Conservation (phyloP, 2,113 vertebrate species). For the Acinonyx jubatus region DNA sequence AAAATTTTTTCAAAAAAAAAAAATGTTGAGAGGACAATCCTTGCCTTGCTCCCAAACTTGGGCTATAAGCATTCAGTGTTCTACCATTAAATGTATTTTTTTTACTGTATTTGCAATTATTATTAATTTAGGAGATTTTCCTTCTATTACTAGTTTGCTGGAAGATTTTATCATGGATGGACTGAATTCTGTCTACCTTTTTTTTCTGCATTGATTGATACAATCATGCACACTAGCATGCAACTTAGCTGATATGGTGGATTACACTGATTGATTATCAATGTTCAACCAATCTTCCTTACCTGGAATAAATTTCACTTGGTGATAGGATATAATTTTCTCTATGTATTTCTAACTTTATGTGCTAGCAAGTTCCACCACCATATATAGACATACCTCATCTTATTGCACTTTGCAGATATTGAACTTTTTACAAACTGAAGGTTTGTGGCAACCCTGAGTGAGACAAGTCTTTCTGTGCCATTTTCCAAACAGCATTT, state of each 20-base stretch:
- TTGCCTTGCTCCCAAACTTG: not conserved
- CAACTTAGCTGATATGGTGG: not conserved
- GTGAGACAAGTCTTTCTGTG: not conserved
- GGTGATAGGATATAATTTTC: not conserved
- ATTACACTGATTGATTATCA: not conserved
- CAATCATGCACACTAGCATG: not conserved
- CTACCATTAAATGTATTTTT: not conserved
- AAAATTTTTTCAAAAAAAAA: no score
- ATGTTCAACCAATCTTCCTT: not conserved
- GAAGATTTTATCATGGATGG: not conserved
- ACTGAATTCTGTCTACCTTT: not conserved
- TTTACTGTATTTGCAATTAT: not conserved
- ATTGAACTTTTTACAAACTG: not conserved
- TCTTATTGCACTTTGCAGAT: not conserved
- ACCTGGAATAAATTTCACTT: not conserved
- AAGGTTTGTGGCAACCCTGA: not conserved
- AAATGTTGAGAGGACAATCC: not conserved
- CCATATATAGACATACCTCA: not conserved
- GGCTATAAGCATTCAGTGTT: not conserved
- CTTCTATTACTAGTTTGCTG: not conserved
- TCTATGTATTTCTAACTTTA: not conserved
- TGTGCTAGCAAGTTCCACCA: not conserved
- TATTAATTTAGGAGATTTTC: not conserved
- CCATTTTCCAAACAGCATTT: not conserved
- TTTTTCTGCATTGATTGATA: not conserved